Base-by-base conservation (phyloP, 2,113 vertebrate genomes). In the Platichthys flesus region DNA sequence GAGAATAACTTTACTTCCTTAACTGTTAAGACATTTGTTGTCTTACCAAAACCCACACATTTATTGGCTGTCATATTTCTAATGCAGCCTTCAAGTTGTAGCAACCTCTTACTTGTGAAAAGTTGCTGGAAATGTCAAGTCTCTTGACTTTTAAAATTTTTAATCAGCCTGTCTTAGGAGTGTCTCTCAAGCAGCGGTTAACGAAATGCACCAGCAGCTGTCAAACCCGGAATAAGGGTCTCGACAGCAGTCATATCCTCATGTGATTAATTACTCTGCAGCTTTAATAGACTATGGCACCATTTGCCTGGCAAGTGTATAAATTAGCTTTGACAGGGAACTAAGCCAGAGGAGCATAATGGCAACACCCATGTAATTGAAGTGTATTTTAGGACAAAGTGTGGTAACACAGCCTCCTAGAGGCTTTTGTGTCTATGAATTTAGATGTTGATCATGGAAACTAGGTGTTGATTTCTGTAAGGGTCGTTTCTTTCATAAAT, bases 241-340 rank as follows among this genome's bases (percentile, higher is more conserved):
- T 64, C 23, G 45, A 45, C 35, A 61, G 47, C 1, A 40, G 42
- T 83, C 67, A 52, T 73, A 71, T 78, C 61, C 72, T 56, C 31
- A 59, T 78, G 67, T 63, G 67, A 71, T 67, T 79, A 74, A 79
- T 85, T 66, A 67, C 51, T 47, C 4, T 49, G 67, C 18, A 21
- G 54, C 71, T 56, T 76, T 71, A 66, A 72, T 66, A 58, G 61
- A 80, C 75, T 52, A 57, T 56, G 62, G 47, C 31, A 31, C 31
- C 31, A 31, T 31, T 31, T 31, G 31, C 31, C 31, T 31, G 31
- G 31, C 31, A 42, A 55, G 35, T 2, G 23, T 47, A 57, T 24
- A 42, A 66, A 70, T 45, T 76, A 52, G 45, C 54, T 57, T 67
- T 66, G 21, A 9, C 9, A 61, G 59, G 35, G 61, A 28, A 72